phyloP scores from a whole-genome alignment of 2,113 vertebrate genomes.

The Hyperoodon ampullatus region DNA sequence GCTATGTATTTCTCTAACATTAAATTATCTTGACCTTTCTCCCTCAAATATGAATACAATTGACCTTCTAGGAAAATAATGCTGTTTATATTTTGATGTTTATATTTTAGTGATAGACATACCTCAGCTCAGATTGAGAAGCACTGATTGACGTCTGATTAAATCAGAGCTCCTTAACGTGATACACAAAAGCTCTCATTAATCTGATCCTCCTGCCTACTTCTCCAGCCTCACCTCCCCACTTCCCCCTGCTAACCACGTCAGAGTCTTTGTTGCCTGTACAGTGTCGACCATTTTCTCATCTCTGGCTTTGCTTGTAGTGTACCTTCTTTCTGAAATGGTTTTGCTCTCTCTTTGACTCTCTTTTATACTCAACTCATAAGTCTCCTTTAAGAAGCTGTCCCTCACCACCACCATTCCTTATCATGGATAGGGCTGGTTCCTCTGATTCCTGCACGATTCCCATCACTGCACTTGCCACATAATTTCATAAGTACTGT shows the following conservation, averaged over 20 bases:
- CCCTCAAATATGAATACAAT: constrained; percentile 14
- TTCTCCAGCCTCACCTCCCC: not conserved
- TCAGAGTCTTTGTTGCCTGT: not conserved
- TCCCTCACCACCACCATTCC: not conserved
- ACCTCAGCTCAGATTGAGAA: constrained; percentile 44
- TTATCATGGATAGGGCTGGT: not conserved
- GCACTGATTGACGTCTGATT: not conserved
- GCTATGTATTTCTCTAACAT: not conserved
- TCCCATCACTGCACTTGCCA: not conserved
- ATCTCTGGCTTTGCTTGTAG: not conserved
- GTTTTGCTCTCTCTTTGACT: constrained; percentile 19
- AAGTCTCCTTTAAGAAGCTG: not conserved
- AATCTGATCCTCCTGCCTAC: not conserved
- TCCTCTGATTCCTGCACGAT: not conserved
- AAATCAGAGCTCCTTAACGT: not conserved
- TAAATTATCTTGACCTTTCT: constrained; percentile 29
- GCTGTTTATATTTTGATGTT: constrained; percentile 5
- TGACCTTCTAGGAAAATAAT: constrained; percentile 8
- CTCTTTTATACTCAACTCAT: not conserved
- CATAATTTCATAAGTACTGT: constrained; percentile 24
- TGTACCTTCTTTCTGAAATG: not conserved
- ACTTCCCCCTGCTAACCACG: not conserved
- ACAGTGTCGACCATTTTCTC: not conserved
- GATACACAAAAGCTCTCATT: not conserved
- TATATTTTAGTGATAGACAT: not conserved